Evolutionary conservation across 2,113 vertebrate genomes (phyloP), one percentile per base, ranked within the genome.

Genomic region (Ammodytes marinus): DNA sequence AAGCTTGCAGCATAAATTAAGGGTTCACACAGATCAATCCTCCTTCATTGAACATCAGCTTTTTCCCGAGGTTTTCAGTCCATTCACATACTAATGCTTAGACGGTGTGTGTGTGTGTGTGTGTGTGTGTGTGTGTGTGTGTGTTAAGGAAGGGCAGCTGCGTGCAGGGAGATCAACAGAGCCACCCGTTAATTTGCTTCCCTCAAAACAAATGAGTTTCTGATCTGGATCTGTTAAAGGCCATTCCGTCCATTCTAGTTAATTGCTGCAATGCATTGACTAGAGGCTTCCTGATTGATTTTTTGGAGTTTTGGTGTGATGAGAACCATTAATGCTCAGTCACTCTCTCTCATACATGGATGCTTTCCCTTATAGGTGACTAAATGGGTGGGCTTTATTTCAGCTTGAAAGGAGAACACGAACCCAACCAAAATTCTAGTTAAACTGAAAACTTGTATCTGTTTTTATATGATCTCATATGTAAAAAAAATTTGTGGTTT

Each of bases 161-260:
- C 17, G 14, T 86, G 66, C 71, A n/a, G 14, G 63, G 49, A 80
- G 74, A 86, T 88, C 85, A 91, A 89, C 83, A 84, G 84, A 86
- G 74, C 80, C 78, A 50, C 52, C 40, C 19, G n/a, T 82, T 82
- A 69, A 74, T 90, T 86, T 89, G 88, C 77, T 78, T 19, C 86
- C 70, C 84, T 86, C 81, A 77, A 45, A 88, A 82, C 35, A 15
- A 83, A 84, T 86, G 80, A 87, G 78, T 70, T 68, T 89, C 63
- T 77, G 72, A 69, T 89, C 63, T 77, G 72, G 71, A 60, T 86
- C 55, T 42, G 69, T 88, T 86, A 89, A 91, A 81, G 85, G 73
- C 55, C 80, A 69, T 66, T 71, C 85, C 60, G 63, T 71, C 64
- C 52, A 50, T 76, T 77, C 59, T 49, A 65, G 70, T 54, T 90